Conservation (phyloP, 2,113 vertebrate genomes). For the Clarias gariepinus region DNA sequence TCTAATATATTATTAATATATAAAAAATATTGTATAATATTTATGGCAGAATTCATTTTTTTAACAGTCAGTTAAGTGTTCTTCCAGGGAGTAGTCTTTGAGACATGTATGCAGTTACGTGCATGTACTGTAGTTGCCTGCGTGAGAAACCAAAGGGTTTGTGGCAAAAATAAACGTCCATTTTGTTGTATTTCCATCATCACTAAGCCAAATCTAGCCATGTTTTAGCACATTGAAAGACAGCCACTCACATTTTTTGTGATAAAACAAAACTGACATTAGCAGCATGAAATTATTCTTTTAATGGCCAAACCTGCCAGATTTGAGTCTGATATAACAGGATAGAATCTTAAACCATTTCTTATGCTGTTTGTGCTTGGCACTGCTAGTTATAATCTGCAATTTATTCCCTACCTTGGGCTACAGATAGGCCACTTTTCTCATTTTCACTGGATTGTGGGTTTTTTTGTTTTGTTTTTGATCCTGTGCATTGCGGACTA, state of each 20-base stretch:
- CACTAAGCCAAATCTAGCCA: neutral
- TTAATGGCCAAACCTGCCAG: slow-evolving; percentile 75
- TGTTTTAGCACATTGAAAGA: slow-evolving; percentile 30
- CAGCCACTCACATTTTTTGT: slow-evolving; percentile 52
- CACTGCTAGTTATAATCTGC: slow-evolving; percentile 73
- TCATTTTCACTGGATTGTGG: slow-evolving; percentile 68
- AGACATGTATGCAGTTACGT: neutral
- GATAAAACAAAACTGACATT: slow-evolving; percentile 70
- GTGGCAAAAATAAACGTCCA: neutral
- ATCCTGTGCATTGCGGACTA: slow-evolving; percentile 71
- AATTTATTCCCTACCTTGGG: slow-evolving; percentile 80
- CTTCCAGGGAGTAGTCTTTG: neutral
- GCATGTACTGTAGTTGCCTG: neutral
- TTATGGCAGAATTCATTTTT: neutral
- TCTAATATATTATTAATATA: no score
- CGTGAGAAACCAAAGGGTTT: neutral
- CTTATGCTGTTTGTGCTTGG: slow-evolving; percentile 78
- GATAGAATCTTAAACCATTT: slow-evolving; percentile 70
- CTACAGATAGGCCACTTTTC: slow-evolving; percentile 73
- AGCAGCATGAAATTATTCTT: slow-evolving; percentile 74
- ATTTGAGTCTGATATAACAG: slow-evolving; percentile 65
- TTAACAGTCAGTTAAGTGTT: neutral
- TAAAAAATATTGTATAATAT: neutral
- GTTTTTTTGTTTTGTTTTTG: slow-evolving; percentile 58
- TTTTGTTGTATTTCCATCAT: neutral